Evolutionary conservation across 2,797 vertebrate genomes (phyloP).

Genomic region (Erithacus rubecula): DNA sequence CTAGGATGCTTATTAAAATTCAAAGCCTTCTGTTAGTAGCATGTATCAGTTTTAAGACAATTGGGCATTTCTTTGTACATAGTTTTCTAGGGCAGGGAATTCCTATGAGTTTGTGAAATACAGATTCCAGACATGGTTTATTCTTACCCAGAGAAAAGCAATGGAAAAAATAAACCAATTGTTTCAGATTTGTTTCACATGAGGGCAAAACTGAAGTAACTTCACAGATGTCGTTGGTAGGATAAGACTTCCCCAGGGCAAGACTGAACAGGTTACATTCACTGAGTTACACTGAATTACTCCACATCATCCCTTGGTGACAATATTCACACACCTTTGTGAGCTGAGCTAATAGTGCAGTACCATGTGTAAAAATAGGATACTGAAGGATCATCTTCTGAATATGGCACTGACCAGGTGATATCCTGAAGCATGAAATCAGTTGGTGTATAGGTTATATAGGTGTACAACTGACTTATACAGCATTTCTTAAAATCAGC

Average conservation of each 20-base stretch:
- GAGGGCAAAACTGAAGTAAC: not conserved
- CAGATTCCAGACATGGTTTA: not conserved
- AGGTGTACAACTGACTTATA: not conserved
- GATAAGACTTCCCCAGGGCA: not conserved
- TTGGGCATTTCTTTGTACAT: not conserved
- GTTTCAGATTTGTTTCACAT: not conserved
- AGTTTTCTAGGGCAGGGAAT: not conserved
- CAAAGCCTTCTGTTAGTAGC: not conserved
- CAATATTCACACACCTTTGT: not conserved
- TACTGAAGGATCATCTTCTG: not conserved
- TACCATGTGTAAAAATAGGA: not conserved
- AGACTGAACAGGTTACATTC: not conserved
- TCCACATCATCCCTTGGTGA: not conserved
- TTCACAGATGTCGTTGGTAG: not conserved
- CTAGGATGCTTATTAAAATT: not conserved
- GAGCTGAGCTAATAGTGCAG: not conserved
- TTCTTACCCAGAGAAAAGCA: not conserved
- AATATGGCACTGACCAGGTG: not conserved
- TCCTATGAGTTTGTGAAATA: not conserved
- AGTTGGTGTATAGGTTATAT: not conserved
- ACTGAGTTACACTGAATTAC: not conserved
- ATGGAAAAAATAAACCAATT: not conserved
- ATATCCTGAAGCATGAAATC: not conserved
- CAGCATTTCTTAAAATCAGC: not conserved
- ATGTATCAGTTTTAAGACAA: not conserved